Conservation (phyloP, 2,113 vertebrate species). For the Brachyistius frenatus region DNA sequence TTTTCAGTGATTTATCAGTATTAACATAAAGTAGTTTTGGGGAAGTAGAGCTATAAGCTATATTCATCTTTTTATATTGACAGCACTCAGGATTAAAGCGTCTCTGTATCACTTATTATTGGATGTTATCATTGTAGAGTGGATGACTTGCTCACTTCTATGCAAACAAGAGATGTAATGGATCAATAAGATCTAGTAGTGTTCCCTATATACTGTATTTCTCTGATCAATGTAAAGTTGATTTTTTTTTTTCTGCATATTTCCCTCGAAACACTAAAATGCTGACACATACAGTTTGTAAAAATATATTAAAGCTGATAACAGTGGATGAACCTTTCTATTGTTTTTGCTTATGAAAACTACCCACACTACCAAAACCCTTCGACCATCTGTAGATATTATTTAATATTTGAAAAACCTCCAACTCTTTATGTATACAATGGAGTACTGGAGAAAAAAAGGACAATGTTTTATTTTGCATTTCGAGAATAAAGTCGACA, state of each 20-base stretch:
- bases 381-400: no score
- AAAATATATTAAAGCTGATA: constrained; percentile 53
- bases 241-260: constrained; percentile 8
- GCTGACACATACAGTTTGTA: constrained; percentile 46
- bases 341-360: no score
- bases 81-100: constrained; percentile 81
- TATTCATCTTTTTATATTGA: constrained; percentile 50
- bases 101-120: constrained; percentile 61
- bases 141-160: constrained; percentile 72
- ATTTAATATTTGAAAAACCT: no score
- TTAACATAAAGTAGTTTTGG: constrained; percentile 63
- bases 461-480: no score
- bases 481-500: no score
- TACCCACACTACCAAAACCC: no score
- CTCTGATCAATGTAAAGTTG: constrained; percentile 31
- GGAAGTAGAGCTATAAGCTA: constrained; percentile 60
- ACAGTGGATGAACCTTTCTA: neutral
- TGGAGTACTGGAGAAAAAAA: no score
- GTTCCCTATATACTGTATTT: constrained; percentile 37
- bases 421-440: no score
- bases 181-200: constrained; percentile 59
- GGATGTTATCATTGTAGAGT: constrained; percentile 64
- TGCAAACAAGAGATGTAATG: constrained; percentile 76
- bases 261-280: constrained; percentile 44
- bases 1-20: constrained; percentile 55